Conservation (phyloP, 2,888 invertebrate genomes). For the Drosophila putrida region DNA sequence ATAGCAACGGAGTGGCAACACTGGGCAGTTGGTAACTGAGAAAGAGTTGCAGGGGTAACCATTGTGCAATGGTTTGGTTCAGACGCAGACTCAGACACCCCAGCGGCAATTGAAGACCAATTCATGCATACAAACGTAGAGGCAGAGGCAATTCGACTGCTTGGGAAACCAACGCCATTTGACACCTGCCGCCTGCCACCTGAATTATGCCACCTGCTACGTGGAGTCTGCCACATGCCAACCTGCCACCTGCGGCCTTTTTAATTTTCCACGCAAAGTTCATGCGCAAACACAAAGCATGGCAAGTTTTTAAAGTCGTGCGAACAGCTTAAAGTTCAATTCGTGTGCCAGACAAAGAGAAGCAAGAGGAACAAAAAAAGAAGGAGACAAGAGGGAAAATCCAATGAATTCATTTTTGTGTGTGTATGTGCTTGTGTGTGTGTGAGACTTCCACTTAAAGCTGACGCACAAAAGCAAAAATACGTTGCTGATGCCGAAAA, state of each 20-base stretch:
- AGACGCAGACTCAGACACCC: conserved; percentile 53
- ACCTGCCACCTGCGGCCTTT: conserved; percentile 77
- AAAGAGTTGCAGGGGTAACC: conserved; percentile 48
- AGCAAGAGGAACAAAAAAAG: conserved; percentile 6
- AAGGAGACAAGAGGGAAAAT: conserved; percentile 8
- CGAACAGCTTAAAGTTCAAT: conserved; percentile 53
- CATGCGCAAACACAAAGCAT: conserved; percentile 68
- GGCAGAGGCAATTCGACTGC: conserved; percentile 46
- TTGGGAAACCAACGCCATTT: conserved; percentile 46
- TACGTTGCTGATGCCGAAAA: conserved; percentile 66
- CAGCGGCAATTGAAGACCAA: conserved; percentile 66
- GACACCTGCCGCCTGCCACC: conserved; percentile 47
- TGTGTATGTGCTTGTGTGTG: conserved; percentile 8
- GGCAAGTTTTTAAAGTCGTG: conserved; percentile 67
- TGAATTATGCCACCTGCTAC: conserved; percentile 49
- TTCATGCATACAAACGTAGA: conserved; percentile 48
- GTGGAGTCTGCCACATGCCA: conserved; percentile 38
- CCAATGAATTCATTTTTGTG: conserved; percentile 62
- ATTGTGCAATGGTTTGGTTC: conserved; percentile 61
- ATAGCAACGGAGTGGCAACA: conserved; percentile 22
- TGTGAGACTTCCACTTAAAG: conserved; percentile 66
- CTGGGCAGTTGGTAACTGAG: conserved; percentile 38
- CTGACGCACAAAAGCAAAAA: conserved; percentile 56
- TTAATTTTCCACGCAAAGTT: conserved; percentile 81
- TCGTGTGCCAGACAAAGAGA: conserved; percentile 24